phyloP scores from a whole-genome alignment of 1,140 invertebrate genomes.

The Epicauta chinensis region DNA sequence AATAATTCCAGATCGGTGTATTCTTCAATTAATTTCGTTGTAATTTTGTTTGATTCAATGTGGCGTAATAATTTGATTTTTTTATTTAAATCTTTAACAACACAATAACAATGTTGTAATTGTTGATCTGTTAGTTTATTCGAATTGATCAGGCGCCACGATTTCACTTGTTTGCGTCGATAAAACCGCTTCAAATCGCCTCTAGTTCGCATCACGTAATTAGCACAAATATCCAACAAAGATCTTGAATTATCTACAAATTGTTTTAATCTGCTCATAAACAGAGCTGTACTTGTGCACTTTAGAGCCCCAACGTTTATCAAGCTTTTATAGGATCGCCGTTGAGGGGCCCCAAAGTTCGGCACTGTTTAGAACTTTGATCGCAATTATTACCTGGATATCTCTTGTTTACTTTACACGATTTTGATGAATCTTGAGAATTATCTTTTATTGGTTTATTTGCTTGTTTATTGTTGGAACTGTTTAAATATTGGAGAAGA shows the following conservation, averaged over 20 bases:
- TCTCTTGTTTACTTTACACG: background rate
- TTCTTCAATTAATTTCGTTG: slow-evolving; percentile 27
- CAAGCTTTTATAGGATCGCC: no score
- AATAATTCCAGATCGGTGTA: slow-evolving; percentile 30
- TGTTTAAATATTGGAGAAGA: slow-evolving; percentile 23
- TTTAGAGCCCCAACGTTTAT: no score
- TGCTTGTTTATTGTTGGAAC: no score
- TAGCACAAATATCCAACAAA: slow-evolving; percentile 31
- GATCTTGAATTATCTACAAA: background rate
- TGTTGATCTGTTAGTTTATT: slow-evolving; percentile 14
- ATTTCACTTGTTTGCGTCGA: slow-evolving; percentile 23
- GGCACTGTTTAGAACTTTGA: no score
- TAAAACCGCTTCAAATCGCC: slow-evolving; percentile 22
- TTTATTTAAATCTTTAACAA: slow-evolving; percentile 34
- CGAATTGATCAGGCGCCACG: slow-evolving; percentile 30
- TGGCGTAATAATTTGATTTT: slow-evolving; percentile 31
- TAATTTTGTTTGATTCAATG: slow-evolving; percentile 32
- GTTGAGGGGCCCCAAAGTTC: background rate
- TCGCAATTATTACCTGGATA: no score
- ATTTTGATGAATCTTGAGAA: slow-evolving; percentile 6
- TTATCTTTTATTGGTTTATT: slow-evolving; percentile 3
- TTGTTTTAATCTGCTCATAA: no score
- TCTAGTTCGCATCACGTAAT: slow-evolving; percentile 26
- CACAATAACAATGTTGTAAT: slow-evolving; percentile 24
- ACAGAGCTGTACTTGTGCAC: no score